Evolutionary conservation across 2,797 vertebrate species (phyloP).

Genomic region (Pipistrellus kuhlii): DNA sequence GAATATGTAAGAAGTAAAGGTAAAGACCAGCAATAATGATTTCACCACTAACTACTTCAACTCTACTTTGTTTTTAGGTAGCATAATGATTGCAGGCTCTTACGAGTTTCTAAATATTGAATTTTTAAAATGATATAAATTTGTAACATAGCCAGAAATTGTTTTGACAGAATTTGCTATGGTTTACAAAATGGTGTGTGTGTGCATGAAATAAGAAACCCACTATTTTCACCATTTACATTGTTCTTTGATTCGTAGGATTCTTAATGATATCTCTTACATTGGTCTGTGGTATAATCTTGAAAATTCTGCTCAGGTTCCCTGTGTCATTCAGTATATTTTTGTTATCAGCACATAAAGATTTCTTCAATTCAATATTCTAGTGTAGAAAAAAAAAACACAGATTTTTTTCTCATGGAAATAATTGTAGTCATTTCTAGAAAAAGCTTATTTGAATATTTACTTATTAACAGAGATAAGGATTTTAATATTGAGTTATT

Average conservation of each 20-base stretch:
- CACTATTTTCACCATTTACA: constrained; percentile 28
- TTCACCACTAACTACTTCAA: constrained; percentile 35
- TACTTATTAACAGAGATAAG: constrained; percentile 29
- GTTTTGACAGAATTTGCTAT: constrained; percentile 29
- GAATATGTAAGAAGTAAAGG: constrained; percentile 5
- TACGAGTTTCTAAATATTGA: constrained; percentile 25
- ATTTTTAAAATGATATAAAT: constrained; percentile 55
- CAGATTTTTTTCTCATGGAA: constrained; percentile 38
- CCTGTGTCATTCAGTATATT: constrained; percentile 33
- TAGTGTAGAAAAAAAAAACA: constrained; percentile 43
- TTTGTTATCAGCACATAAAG: constrained; percentile 13
- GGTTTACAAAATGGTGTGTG: constrained; percentile 1
- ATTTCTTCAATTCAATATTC: constrained; percentile 24
- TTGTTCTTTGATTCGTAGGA: constrained; percentile 1
- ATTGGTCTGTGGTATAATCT: constrained; percentile 25
- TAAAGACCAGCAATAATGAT: constrained; percentile 16
- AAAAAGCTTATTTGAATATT: background rate
- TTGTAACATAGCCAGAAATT: constrained; percentile 13
- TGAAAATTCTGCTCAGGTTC: constrained; percentile 37
- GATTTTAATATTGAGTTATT: constrained; percentile 11
- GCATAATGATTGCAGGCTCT: background rate
- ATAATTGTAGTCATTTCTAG: constrained; percentile 43
- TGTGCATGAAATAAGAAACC: background rate
- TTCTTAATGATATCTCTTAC: constrained; percentile 3
- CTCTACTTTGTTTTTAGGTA: constrained; percentile 4